Percentiles rank a stretch among this genome's conserved stretches.
phyloP scores from a whole-genome alignment of 1,140 invertebrate species.

The Cydia fagiglandana region DNA sequence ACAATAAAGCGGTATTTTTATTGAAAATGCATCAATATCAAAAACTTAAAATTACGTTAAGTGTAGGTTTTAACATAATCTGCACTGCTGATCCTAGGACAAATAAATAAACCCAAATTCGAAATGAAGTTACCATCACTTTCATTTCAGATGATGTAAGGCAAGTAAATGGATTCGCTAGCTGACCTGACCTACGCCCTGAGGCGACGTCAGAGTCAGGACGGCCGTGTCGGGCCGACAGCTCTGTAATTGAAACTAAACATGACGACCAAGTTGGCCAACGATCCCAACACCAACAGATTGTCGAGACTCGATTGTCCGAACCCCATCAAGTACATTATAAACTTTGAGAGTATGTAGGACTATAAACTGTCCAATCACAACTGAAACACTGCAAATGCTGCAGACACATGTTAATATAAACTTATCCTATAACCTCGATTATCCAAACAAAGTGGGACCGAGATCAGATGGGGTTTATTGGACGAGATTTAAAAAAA shows the following conservation, averaged over 20 bases:
- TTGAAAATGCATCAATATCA: background rate
- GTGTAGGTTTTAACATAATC: background rate
- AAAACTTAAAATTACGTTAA: background rate
- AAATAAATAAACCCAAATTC: background rate
- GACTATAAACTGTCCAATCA: no score
- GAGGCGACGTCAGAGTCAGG: background rate
- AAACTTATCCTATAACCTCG: no score
- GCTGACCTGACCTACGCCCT: conserved; percentile 1
- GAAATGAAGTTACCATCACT: background rate
- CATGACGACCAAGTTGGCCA: no score
- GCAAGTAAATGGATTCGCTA: background rate
- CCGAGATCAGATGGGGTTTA: no score
- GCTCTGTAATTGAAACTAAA: conserved; percentile 8
- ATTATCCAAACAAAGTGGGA: no score
- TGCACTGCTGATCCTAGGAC: background rate
- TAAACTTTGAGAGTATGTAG: no score
- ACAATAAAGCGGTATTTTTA: background rate
- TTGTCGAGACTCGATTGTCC: no score
- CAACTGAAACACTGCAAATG: no score
- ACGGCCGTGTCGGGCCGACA: background rate
- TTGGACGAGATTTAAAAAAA: no score
- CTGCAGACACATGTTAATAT: no score
- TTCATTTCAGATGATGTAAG: conserved; percentile 11
- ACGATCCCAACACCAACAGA: no score
- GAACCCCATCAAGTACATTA: no score